Evolutionary conservation across 2,113 vertebrate species (phyloP).

Genomic region (Cyanoramphus novaezelandiae): DNA sequence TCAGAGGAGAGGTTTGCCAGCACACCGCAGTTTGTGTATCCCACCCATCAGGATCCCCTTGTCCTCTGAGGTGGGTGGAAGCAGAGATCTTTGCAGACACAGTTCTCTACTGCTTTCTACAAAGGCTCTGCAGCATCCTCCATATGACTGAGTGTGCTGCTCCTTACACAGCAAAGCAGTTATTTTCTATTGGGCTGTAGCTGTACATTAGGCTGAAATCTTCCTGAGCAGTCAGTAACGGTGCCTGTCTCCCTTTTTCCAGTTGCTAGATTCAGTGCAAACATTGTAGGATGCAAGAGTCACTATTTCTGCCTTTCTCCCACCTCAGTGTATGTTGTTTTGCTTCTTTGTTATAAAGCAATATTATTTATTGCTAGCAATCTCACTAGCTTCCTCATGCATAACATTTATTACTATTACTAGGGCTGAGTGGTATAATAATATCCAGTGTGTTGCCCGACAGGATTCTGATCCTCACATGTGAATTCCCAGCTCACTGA

Average conservation of each 20-base stretch:
- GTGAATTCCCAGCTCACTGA: background rate
- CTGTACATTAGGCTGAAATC: background rate
- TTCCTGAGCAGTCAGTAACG: accelerated
- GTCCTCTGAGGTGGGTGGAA: background rate
- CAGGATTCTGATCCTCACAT: background rate
- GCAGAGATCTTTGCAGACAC: background rate
- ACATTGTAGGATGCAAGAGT: background rate
- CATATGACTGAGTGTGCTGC: accelerated
- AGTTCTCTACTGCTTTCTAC: background rate
- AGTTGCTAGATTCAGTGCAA: background rate
- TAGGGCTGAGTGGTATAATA: accelerated
- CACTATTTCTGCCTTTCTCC: background rate
- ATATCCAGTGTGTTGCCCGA: background rate
- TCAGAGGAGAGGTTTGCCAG: background rate
- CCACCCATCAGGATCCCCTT: background rate
- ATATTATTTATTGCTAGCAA: background rate
- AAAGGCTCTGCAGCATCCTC: background rate
- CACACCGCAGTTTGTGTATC: background rate
- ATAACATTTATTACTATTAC: background rate
- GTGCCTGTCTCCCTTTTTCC: background rate
- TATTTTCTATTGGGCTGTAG: background rate
- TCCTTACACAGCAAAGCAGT: background rate
- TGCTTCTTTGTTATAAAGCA: background rate
- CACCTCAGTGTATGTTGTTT: background rate
- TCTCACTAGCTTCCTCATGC: background rate